Conservation (phyloP, 1,140 invertebrate species). For the Pseudomyrmex concolor region DNA sequence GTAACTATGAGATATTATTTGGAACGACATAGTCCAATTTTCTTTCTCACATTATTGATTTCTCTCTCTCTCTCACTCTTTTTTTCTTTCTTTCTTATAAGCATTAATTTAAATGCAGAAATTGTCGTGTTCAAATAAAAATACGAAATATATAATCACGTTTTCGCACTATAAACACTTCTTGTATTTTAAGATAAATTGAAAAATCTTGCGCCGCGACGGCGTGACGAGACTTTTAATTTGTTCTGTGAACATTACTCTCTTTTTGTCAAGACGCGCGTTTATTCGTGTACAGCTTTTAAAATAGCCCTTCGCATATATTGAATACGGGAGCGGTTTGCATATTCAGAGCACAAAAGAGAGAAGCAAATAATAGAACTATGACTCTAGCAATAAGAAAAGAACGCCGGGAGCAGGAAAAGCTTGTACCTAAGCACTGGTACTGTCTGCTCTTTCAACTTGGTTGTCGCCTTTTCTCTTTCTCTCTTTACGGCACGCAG, state of each 20-base stretch:
- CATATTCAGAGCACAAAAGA: conserved; percentile 27
- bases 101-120: not conserved
- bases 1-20: not conserved
- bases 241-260: conserved; percentile 22
- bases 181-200: not conserved
- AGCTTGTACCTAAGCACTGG: conserved; percentile 34
- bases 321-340: conserved; percentile 15
- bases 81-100: not conserved
- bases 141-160: too few relatives aligned
- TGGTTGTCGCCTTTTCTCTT: conserved; percentile 9
- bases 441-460: conserved; percentile 32
- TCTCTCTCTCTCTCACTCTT: not conserved
- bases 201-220: not conserved
- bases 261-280: not conserved
- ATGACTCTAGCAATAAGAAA: conserved; percentile 36
- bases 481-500: conserved; percentile 6
- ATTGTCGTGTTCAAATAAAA: not conserved
- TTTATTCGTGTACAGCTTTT: not conserved
- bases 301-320: conserved; percentile 31
- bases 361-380: conserved; percentile 35
- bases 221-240: not conserved
- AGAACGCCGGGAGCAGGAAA: not conserved
- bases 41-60: too few relatives aligned
- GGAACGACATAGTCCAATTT: not conserved
- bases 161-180: not conserved